Conservation (phyloP, 1,140 invertebrate genomes). For the Penaeus indicus region DNA sequence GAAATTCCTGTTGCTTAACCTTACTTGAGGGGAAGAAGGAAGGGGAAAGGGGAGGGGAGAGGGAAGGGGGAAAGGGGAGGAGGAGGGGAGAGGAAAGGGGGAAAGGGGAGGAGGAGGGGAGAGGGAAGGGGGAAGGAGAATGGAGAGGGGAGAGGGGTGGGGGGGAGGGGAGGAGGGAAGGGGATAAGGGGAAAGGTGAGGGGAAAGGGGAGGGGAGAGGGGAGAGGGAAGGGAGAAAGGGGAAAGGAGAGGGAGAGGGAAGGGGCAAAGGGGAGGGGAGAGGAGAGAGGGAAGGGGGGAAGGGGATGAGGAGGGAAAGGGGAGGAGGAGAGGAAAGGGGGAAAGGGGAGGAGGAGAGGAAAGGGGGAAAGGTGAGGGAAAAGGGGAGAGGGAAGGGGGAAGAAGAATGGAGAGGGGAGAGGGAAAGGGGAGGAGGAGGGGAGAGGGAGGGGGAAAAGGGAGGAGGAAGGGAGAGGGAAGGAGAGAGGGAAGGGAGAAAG, state of each 20-base stretch:
- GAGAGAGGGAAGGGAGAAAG: neutral
- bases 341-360: too few species aligned
- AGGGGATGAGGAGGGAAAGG: neutral
- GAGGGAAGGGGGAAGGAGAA: too few species aligned
- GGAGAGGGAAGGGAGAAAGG: too few species aligned
- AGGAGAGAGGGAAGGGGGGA: too few species aligned
- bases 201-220: too few species aligned
- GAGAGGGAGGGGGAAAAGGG: too few species aligned
- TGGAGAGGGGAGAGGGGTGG: fast-evolving
- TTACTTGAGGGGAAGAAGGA: neutral
- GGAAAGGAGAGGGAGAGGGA: too few species aligned
- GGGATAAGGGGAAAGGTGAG: neutral
- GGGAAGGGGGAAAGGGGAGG: neutral
- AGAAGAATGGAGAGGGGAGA: neutral
- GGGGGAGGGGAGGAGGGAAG: too few species aligned
- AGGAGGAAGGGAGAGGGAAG: neutral
- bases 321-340: neutral
- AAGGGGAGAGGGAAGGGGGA: too few species aligned
- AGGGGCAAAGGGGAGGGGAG: too few species aligned
- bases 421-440: neutral
- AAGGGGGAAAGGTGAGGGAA: neutral
- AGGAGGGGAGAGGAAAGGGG: neutral
- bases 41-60: neutral
- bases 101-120: neutral
- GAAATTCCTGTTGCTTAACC: too few species aligned